A percentile compares a stretch with the other conserved stretches of the same genome.
These are phyloP conservation scores for Lottia scabra DNA, from an alignment of 2,888 invertebrate species.

Conservation along the genomic window DNA sequence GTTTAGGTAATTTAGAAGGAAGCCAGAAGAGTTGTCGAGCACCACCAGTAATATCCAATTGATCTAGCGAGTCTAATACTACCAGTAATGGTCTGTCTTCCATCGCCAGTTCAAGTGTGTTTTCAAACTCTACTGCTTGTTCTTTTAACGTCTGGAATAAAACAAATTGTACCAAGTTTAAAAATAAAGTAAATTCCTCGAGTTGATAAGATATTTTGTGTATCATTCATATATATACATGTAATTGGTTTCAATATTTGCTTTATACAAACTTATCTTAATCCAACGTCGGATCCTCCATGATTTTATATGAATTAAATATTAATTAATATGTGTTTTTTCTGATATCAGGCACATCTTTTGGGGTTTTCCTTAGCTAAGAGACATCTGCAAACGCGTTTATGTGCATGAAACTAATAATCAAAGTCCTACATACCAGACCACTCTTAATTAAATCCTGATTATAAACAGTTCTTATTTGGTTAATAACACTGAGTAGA, in stretches of 20 bases:
- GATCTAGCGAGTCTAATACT: slow-evolving; percentile 56
- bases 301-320: too few species aligned
- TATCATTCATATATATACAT: too few species aligned
- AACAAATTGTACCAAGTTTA: background rate
- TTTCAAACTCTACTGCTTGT: slow-evolving; percentile 37
- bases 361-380: too few species aligned
- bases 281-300: too few species aligned
- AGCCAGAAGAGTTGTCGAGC: slow-evolving; percentile 56
- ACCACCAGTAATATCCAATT: slow-evolving; percentile 48
- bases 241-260: too few species aligned
- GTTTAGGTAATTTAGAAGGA: slow-evolving; percentile 41
- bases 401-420: too few species aligned
- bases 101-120: slow-evolving; percentile 30
- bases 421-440: slow-evolving; percentile 13
- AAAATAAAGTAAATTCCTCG: too few species aligned
- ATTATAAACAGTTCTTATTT: slow-evolving; percentile 33
- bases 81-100: slow-evolving; percentile 39
- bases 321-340: too few species aligned
- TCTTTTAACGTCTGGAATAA: slow-evolving; percentile 41
- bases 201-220: too few species aligned
- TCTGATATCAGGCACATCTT: too few species aligned
- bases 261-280: too few species aligned
- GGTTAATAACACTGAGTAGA: slow-evolving; percentile 37
- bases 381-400: too few species aligned
- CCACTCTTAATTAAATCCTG: slow-evolving; percentile 16